Percentiles rank a stretch among this genome's conserved stretches.
phyloP scores from a whole-genome alignment of 2,888 invertebrate species.

The Helicoverpa assulta region DNA sequence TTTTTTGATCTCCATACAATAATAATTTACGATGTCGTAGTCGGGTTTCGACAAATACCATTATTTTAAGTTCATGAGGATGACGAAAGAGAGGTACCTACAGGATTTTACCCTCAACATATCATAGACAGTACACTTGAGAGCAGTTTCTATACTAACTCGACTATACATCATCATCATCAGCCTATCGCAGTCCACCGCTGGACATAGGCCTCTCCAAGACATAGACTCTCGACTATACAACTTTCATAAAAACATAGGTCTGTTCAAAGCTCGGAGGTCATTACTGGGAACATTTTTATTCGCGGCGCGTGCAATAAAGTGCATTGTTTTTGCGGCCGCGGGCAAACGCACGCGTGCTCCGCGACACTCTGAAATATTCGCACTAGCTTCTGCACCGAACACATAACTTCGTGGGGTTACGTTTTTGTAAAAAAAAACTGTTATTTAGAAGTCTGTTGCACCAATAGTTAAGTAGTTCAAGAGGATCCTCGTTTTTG shows the following conservation, averaged over 20 bases:
- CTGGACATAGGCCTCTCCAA: no score
- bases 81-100: no score
- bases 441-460: no score
- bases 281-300: constrained; percentile 41
- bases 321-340: constrained; percentile 47
- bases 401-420: constrained; percentile 13
- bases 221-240: no score
- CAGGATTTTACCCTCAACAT: no score
- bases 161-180: constrained; percentile 9
- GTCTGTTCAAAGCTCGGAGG: constrained; percentile 19
- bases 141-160: background rate
- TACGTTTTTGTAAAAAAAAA: background rate
- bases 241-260: background rate
- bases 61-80: no score
- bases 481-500: no score
- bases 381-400: constrained; percentile 10
- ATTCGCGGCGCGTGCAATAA: constrained; percentile 39
- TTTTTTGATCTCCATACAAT: no score
- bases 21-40: no score
- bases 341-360: constrained; percentile 20
- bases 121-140: background rate
- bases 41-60: no score
- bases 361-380: constrained; percentile 25
- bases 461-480: no score
- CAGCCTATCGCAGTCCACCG: no score